phyloP scores from a whole-genome alignment of 2,888 invertebrate species.

The Metalampra italica region DNA sequence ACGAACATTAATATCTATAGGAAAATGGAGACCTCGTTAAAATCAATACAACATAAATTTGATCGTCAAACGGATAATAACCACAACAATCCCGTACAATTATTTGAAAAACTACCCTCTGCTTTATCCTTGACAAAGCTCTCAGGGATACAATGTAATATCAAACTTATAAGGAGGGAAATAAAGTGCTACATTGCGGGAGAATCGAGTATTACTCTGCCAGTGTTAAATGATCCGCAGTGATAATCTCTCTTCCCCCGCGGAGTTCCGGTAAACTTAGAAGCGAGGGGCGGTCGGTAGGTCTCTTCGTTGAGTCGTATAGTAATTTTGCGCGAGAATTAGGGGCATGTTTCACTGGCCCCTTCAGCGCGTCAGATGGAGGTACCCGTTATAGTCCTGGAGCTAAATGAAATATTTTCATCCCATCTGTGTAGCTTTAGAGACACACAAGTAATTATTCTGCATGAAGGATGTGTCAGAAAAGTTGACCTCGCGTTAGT shows the following conservation, averaged over 20 bases:
- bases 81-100: slow-evolving; percentile 64
- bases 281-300: background rate
- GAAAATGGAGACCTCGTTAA: background rate
- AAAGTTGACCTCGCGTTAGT: too few relatives aligned
- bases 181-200: slow-evolving; percentile 31
- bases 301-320: background rate
- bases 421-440: too few relatives aligned
- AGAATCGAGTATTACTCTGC: background rate
- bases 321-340: slow-evolving; percentile 36
- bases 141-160: slow-evolving; percentile 19
- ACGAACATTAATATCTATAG: background rate
- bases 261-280: background rate
- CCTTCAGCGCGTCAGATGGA: slow-evolving; percentile 10
- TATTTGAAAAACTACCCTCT: slow-evolving; percentile 64
- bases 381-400: background rate
- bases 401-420: too few relatives aligned
- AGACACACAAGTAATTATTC: too few relatives aligned
- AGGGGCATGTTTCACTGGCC: slow-evolving; percentile 50
- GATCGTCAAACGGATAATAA: slow-evolving; percentile 50
- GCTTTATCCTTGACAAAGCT: slow-evolving; percentile 24
- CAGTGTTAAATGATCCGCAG: background rate
- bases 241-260: background rate
- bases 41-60: slow-evolving; percentile 34
- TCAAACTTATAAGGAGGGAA: slow-evolving; percentile 20
- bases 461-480: too few relatives aligned